Base-by-base conservation (phyloP, 2,113 vertebrate genomes). In the Blennius ocellaris region DNA sequence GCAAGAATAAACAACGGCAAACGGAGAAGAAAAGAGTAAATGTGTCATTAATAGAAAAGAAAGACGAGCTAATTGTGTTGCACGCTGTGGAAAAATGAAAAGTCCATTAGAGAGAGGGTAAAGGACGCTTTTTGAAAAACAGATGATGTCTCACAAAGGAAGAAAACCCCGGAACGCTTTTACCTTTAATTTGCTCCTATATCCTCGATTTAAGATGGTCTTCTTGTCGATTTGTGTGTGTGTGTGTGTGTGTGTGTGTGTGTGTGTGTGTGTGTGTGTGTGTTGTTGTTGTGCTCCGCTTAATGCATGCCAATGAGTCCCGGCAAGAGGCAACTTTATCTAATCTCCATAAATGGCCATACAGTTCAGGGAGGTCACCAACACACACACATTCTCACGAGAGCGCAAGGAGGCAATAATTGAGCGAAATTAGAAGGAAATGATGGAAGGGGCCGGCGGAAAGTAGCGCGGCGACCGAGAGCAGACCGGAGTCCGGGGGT, bases 301-400 rank as follows among this genome's bases (percentile, higher is more conserved):
- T 97, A 96, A 97, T 97, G 95, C 94, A 95, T 95, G 93, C 73
- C 90, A 93, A 96, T 91, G 94, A 96, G 94, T 95, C 93, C 93
- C 89, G 82, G 87, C 86, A 89, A 90, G 90, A 94, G 93, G 94
- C 95, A 96, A 95, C 95, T 96, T 93, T 93, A 93, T 94, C 95
- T 96, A 96, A 98, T 97, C 96, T 97, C 93, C 95, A 95, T 96
- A 96, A 97, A 98, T 95, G 95, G 91, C 95, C 94, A 90, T 93
- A 93, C 90, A 94, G 87, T 89, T 93, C 92, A 86, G 92, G 93
- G 95, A 97, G 96, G 96, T 96, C 87, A 80, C 47, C 6, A 62
- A 54, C 81, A 61, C 78, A 65, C 63, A 72, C 51, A 60, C 57
- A 37, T 38, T n/a, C 47, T 55, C 17, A 36, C 17, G 64, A 71